Conservation (phyloP, 2,797 vertebrate species). For the Bradypus variegatus region DNA sequence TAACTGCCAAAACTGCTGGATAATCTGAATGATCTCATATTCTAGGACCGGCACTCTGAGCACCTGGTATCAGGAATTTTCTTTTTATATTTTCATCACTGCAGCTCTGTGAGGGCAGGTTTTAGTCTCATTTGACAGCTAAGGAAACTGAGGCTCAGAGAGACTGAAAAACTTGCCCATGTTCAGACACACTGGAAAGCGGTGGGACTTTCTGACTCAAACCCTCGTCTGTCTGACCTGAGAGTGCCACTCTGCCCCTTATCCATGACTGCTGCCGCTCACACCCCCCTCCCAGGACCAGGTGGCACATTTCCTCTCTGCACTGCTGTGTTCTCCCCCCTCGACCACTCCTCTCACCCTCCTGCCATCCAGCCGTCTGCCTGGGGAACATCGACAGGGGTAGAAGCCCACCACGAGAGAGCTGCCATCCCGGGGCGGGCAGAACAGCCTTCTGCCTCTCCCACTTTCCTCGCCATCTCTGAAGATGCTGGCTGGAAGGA, state of each 20-base stretch:
- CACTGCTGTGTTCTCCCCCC: too few species aligned
- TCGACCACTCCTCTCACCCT: neutral
- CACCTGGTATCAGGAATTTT: neutral
- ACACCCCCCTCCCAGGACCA: too few species aligned
- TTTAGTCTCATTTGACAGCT: neutral
- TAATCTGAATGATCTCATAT: neutral
- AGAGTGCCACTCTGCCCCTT: neutral
- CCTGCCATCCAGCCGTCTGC: neutral
- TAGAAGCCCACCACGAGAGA: too few species aligned
- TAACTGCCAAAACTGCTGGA: neutral
- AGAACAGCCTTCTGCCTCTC: too few species aligned
- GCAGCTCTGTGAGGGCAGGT: neutral
- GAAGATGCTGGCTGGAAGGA: too few species aligned
- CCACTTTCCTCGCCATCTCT: too few species aligned
- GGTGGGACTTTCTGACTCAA: neutral
- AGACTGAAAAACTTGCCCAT: neutral
- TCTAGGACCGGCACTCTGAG: neutral
- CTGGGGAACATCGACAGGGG: neutral
- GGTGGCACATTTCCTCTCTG: neutral
- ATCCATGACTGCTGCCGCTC: neutral
- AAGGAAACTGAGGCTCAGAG: neutral
- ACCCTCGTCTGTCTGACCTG: too few species aligned
- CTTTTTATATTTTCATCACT: neutral
- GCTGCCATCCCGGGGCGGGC: too few species aligned
- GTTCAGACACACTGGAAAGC: neutral